phyloP scores from a whole-genome alignment of 2,113 vertebrate genomes.

The Odobenus rosmarus region DNA sequence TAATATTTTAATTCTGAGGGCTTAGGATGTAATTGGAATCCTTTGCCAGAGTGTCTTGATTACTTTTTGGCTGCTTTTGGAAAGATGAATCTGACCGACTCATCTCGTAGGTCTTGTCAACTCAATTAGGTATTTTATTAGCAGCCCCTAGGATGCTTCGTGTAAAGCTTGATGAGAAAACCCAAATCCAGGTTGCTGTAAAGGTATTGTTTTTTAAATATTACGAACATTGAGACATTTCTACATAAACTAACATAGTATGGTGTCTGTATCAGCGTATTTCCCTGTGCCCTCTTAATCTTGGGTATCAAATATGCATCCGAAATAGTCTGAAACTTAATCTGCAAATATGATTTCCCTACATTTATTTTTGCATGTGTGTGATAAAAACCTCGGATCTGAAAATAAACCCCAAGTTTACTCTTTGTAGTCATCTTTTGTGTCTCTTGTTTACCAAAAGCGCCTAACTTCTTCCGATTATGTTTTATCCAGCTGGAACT shows the following conservation, averaged over 20 bases:
- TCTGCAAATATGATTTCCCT: background rate
- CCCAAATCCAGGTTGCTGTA: background rate
- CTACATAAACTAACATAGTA: background rate
- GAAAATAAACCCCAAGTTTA: background rate
- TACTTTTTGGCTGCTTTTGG: constrained; percentile 73
- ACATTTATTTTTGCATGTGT: background rate
- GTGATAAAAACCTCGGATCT: background rate
- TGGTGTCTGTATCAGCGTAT: background rate
- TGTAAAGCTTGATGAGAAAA: background rate
- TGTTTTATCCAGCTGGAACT: background rate
- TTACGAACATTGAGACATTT: background rate
- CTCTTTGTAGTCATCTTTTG: background rate
- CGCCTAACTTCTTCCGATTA: background rate
- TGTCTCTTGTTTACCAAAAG: background rate
- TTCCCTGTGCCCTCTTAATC: background rate
- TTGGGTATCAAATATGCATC: background rate
- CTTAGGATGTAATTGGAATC: constrained; percentile 58
- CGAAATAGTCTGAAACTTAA: background rate
- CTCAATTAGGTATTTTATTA: background rate
- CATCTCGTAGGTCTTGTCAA: background rate
- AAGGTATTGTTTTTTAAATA: background rate
- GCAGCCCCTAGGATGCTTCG: background rate
- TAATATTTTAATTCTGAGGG: constrained; percentile 74
- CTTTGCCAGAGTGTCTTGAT: constrained; percentile 80
- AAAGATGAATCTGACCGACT: background rate